Percentiles rank a stretch among this genome's conserved stretches.
Conservation (phyloP, 1,140 invertebrate species). For the Drosophila arizonae region DNA sequence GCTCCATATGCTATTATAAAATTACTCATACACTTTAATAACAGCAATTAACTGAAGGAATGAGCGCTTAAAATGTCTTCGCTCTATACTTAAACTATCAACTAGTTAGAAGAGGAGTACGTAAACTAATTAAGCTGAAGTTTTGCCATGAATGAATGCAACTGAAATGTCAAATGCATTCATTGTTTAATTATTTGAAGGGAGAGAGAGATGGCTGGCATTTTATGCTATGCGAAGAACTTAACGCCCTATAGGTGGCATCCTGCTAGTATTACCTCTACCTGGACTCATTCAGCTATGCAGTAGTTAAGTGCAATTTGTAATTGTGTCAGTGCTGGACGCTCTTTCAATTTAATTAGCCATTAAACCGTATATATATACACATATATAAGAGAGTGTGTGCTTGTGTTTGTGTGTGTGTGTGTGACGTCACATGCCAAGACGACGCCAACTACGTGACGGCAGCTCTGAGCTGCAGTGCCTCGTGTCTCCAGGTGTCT, state of each 20-base stretch:
- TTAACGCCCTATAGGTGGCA: constrained; percentile 30
- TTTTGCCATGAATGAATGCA: constrained; percentile 24
- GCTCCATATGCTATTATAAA: constrained; percentile 25
- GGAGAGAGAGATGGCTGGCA: constrained; percentile 26
- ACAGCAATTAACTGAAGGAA: constrained; percentile 32
- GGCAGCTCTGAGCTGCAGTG: constrained; percentile 35
- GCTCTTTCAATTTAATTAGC: constrained; percentile 79
- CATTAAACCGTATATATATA: constrained; percentile 63
- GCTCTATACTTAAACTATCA: constrained; percentile 13
- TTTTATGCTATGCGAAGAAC: constrained; percentile 33
- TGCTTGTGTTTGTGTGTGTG: constrained; percentile 43
- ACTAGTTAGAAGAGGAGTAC: constrained; percentile 8
- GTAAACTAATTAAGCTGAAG: constrained; percentile 47
- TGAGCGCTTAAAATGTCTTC: constrained; percentile 27
- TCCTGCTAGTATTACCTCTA: background rate
- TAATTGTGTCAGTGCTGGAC: constrained; percentile 73
- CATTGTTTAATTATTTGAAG: constrained; percentile 35
- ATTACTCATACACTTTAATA: constrained; percentile 36
- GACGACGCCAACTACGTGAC: constrained; percentile 62
- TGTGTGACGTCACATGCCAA: constrained; percentile 75
- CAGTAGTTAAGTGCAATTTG: constrained; percentile 73
- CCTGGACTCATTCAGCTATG: constrained; percentile 26
- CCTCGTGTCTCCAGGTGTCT: constrained; percentile 8
- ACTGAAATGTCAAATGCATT: constrained; percentile 40
- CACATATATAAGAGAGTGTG: background rate